Evolutionary conservation across 2,797 vertebrate genomes (phyloP).

Genomic region (Semotilus atromaculatus): DNA sequence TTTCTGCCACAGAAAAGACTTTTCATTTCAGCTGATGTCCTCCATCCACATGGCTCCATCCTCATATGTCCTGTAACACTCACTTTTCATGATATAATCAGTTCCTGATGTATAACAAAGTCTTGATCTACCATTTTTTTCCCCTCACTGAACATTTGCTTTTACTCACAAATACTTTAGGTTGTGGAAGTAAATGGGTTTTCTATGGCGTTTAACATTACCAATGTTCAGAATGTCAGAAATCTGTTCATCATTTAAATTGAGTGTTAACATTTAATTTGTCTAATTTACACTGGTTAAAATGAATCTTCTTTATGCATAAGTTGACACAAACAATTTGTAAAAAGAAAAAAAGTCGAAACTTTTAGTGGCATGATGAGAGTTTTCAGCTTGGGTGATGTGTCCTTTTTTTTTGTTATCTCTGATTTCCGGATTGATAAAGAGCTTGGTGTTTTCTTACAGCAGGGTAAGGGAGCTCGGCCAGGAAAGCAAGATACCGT

Average conservation of each 20-base stretch:
- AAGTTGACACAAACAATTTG: neutral
- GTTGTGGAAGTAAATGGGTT: neutral
- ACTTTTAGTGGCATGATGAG: neutral
- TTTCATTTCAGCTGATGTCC: neutral
- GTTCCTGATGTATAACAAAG: neutral
- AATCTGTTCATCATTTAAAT: neutral
- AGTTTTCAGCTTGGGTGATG: neutral
- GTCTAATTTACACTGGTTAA: neutral
- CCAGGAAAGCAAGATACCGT: slow-evolving; percentile 40
- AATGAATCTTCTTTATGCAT: neutral
- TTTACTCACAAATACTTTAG: neutral
- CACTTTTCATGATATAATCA: neutral
- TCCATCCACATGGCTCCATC: neutral
- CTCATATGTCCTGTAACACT: neutral
- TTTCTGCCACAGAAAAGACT: neutral
- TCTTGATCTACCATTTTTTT: neutral
- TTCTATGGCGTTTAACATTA: neutral
- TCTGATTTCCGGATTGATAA: slow-evolving; percentile 26
- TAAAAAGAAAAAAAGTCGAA: neutral
- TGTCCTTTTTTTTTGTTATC: neutral
- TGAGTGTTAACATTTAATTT: neutral
- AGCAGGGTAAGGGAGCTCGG: slow-evolving; percentile 40
- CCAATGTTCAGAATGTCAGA: neutral
- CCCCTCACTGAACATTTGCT: neutral
- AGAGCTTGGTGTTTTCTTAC: slow-evolving; percentile 22